phyloP scores from a whole-genome alignment of 1,140 invertebrate species.

The Cotesia vestalis region DNA sequence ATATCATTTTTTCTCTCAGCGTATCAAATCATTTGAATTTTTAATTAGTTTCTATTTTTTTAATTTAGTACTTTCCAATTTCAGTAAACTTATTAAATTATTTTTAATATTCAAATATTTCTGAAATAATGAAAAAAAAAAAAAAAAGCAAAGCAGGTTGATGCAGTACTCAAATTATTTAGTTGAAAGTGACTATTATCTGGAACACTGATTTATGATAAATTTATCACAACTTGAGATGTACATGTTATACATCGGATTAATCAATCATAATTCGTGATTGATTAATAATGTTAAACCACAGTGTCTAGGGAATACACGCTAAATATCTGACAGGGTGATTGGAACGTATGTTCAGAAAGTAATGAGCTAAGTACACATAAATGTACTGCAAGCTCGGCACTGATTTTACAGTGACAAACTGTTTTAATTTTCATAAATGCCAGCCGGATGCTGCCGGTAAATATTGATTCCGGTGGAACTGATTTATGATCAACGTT shows the following conservation, averaged over 20 bases:
- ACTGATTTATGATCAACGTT: conserved; percentile 55
- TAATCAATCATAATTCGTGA: conserved; percentile 23
- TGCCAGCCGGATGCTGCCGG: conserved; percentile 46
- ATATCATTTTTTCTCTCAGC: no score
- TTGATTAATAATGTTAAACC: conserved; percentile 23
- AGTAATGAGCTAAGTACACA: conserved; percentile 9
- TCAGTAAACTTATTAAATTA: no score
- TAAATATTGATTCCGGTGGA: conserved; percentile 27
- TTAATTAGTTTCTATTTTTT: no score
- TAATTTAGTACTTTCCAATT: no score
- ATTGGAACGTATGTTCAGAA: not conserved
- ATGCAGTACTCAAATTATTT: no score
- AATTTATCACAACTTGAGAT: no score
- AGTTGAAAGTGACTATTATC: no score
- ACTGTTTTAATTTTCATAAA: conserved; percentile 63
- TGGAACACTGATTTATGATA: no score
- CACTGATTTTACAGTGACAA: conserved; percentile 58
- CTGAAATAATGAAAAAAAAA: no score
- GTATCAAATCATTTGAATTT: no score
- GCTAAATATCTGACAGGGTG: conserved; percentile 4
- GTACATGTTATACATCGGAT: not conserved
- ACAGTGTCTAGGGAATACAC: conserved; percentile 2
- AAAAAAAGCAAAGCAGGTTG: no score
- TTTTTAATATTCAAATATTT: no score
- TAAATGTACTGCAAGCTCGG: conserved; percentile 4